These are phyloP conservation scores for Telenomus remus DNA, from an alignment of 1,140 invertebrate genomes.

Conservation along the genomic window DNA sequence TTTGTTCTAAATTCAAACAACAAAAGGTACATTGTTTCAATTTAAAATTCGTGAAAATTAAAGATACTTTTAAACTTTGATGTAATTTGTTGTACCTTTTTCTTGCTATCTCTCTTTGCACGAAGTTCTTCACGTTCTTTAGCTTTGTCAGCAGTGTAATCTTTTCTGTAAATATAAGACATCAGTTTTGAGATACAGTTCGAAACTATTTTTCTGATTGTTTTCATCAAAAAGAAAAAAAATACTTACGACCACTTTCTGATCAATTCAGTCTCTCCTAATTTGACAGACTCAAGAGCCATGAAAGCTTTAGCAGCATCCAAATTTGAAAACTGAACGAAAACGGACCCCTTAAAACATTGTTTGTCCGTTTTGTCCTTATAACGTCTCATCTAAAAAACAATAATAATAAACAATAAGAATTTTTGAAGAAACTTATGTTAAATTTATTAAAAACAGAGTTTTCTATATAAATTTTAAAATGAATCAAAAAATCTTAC, in stretches of 20 bases:
- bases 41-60: conserved; percentile 8
- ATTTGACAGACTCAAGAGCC: conserved; percentile 81
- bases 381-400: conserved; percentile 81
- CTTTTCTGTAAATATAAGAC: conserved; percentile 68
- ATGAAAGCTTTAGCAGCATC: conserved; percentile 84
- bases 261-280: conserved; percentile 82
- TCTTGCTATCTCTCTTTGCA: conserved; percentile 69
- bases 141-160: conserved; percentile 84
- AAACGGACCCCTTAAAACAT: conserved; percentile 92
- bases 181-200: no score
- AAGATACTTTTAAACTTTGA: conserved; percentile 8
- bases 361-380: conserved; percentile 80
- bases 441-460: no score
- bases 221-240: not conserved
- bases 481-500: no score
- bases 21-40: conserved; percentile 6
- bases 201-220: not conserved
- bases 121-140: conserved; percentile 79
- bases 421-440: no score
- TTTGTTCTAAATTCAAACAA: conserved; percentile 56
- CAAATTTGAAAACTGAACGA: conserved; percentile 86
- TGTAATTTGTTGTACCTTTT: conserved; percentile 13
- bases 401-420: no score
- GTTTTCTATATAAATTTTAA: no score
- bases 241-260: conserved; percentile 82